Percentiles rank a stretch among this genome's conserved stretches.
Conservation (phyloP, 2,888 invertebrate species). For the Caenorhabditis panamensis region DNA sequence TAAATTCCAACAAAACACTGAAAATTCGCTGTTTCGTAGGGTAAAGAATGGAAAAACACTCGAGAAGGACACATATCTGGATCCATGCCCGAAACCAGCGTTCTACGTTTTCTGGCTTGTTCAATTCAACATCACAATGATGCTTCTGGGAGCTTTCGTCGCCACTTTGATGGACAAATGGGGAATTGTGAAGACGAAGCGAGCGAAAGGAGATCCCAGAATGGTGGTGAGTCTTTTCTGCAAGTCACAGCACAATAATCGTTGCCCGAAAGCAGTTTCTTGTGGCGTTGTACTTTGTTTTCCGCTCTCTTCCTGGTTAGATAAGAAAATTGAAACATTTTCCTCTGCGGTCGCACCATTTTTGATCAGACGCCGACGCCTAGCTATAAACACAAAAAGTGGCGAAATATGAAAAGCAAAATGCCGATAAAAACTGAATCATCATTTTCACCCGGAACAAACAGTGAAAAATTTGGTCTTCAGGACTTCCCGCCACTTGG, state of each 20-base stretch:
- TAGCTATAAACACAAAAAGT: not conserved
- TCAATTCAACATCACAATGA: conserved; percentile 62
- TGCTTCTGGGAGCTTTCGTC: conserved; percentile 62
- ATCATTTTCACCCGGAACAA: conserved; percentile 6
- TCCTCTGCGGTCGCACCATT: conserved; percentile 8
- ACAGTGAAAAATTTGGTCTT: conserved; percentile 44
- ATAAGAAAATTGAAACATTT: conserved; percentile 12
- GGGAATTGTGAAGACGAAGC: conserved; percentile 59
- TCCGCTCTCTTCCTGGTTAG: conserved; percentile 25
- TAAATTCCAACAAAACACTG: not conserved
- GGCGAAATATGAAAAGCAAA: not conserved
- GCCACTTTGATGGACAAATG: conserved; percentile 64
- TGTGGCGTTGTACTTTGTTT: conserved; percentile 44
- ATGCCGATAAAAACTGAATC: conserved; percentile 10
- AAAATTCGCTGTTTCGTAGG: not conserved
- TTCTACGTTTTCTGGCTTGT: conserved; percentile 66
- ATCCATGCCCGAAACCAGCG: conserved; percentile 57
- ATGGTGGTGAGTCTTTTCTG: conserved; percentile 47
- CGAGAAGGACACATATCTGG: conserved; percentile 22
- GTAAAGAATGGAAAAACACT: conserved; percentile 23
- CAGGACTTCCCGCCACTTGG: conserved; percentile 76
- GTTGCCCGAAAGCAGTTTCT: not conserved
- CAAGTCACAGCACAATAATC: not conserved
- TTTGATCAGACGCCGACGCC: conserved; percentile 24
- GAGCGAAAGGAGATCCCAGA: conserved; percentile 57